Evolutionary conservation across 2,113 vertebrate species (phyloP).

Genomic region (Isichthys henryi): DNA sequence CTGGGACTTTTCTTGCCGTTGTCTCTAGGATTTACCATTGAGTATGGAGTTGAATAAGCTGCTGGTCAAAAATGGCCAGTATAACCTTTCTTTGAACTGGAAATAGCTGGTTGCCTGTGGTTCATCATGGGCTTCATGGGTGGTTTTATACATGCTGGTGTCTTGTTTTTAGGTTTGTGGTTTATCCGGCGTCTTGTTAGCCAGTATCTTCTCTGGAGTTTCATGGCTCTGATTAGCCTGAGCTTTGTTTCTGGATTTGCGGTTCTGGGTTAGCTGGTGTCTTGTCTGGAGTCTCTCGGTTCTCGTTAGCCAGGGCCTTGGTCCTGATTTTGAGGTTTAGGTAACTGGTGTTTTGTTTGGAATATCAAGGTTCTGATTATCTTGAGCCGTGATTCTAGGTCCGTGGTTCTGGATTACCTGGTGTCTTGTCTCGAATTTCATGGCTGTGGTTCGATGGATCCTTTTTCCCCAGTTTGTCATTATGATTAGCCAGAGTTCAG

Average conservation of each 20-base stretch:
- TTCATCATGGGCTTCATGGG: background rate
- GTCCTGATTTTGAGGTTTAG: background rate
- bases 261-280: background rate
- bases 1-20: no score
- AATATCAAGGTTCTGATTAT: background rate
- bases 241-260: background rate
- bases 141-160: no score
- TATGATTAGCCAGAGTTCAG: background rate
- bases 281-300: background rate
- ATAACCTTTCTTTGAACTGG: conserved; percentile 21
- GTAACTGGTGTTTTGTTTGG: background rate
- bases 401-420: background rate
- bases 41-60: no score
- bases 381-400: background rate
- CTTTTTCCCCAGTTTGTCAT: background rate
- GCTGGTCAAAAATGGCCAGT: no score
- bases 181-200: background rate
- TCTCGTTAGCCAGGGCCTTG: background rate
- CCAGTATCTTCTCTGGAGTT: background rate
- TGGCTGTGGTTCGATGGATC: background rate
- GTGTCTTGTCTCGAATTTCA: background rate
- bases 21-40: no score
- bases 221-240: background rate
- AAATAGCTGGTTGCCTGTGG: background rate
- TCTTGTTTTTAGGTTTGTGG: background rate